These are phyloP conservation scores for Eurois occulta DNA, from an alignment of 2,888 invertebrate genomes.

Conservation along the genomic window DNA sequence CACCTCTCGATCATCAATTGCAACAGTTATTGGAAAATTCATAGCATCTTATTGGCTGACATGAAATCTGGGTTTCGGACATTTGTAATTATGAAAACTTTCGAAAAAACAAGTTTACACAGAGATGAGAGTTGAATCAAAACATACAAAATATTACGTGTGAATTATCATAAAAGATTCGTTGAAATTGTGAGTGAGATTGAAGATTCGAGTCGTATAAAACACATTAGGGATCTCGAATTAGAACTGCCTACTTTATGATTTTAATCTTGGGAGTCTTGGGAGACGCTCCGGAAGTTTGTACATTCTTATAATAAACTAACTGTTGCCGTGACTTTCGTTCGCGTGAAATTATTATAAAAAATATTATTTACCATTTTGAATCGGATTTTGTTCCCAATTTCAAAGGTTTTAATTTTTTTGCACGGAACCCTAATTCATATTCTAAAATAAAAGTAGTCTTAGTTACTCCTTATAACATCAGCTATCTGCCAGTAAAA, in stretches of 20 bases:
- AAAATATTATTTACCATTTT: too few species aligned
- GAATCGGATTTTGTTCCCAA: too few species aligned
- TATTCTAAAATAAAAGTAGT: too few species aligned
- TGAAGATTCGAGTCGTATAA: conserved; percentile 46
- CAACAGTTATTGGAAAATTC: background rate
- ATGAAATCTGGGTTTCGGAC: background rate
- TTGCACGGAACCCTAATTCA: too few species aligned
- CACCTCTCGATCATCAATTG: background rate
- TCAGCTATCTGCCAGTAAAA: too few species aligned
- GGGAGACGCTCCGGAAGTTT: conserved; percentile 48
- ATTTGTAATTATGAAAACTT: background rate
- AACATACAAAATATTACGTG: conserved; percentile 9
- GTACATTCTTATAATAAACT: conserved; percentile 39
- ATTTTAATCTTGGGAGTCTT: conserved; percentile 42
- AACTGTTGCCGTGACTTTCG: too few species aligned
- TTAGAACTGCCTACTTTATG: conserved; percentile 49
- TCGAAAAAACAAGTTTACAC: background rate
- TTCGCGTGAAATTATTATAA: too few species aligned
- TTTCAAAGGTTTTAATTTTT: too few species aligned
- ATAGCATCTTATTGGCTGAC: background rate
- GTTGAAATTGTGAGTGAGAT: conserved; percentile 17
- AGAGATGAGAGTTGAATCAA: conserved; percentile 5
- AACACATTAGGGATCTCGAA: conserved; percentile 54
- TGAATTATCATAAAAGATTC: conserved; percentile 24
- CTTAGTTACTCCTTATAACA: too few species aligned